These are phyloP conservation scores for Nomada flava DNA, from an alignment of 2,888 invertebrate species.

Conservation along the genomic window DNA sequence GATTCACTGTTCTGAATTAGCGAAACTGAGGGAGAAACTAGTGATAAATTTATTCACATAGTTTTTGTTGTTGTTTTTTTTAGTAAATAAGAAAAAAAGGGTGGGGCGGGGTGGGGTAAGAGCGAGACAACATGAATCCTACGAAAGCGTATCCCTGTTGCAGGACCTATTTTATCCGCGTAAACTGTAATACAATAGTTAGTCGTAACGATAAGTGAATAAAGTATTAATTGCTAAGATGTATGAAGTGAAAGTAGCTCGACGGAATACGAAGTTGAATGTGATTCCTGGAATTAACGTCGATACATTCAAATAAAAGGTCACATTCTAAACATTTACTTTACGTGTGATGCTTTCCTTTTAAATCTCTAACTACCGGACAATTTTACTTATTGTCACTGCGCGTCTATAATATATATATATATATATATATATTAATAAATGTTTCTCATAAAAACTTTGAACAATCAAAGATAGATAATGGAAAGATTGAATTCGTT, in stretches of 20 bases:
- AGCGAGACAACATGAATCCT: conserved; percentile 50
- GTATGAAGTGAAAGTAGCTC: conserved; percentile 56
- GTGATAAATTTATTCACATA: conserved; percentile 50
- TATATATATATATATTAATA: neutral
- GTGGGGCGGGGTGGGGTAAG: neutral
- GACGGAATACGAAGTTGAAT: conserved; percentile 34
- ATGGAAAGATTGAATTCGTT: conserved; percentile 1
- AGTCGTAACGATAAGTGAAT: conserved; percentile 75
- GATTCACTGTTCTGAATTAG: conserved; percentile 72
- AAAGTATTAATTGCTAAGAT: conserved; percentile 74
- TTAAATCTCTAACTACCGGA: conserved; percentile 47
- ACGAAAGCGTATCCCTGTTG: conserved; percentile 48
- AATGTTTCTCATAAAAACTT: neutral
- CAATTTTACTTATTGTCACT: neutral
- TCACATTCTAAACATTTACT: conserved; percentile 52
- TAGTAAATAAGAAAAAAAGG: neutral
- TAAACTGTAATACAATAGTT: conserved; percentile 76
- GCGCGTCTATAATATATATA: neutral
- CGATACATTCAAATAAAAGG: conserved; percentile 47
- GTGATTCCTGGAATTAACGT: conserved; percentile 38
- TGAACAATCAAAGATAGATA: neutral
- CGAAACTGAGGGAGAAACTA: conserved; percentile 13
- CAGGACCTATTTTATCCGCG: conserved; percentile 72
- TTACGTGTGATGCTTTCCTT: conserved; percentile 34
- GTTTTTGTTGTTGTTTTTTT: conserved; percentile 5